Evolutionary conservation across 2,888 invertebrate species (phyloP), one percentile per base, ranked within the genome.

Genomic region (Andrena trimmerana): DNA sequence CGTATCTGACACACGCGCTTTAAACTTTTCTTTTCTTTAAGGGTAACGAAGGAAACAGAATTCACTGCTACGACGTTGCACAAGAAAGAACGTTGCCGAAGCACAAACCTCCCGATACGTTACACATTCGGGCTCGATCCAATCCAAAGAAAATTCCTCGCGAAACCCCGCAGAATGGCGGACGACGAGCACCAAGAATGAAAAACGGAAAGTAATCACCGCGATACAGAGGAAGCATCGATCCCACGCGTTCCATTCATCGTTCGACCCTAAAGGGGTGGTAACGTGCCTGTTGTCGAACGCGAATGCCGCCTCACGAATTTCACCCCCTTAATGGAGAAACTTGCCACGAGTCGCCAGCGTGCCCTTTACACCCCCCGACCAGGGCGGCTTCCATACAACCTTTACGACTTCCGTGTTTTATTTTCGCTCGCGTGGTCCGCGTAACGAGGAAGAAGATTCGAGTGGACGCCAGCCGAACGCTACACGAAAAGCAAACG

Each of bases 311-410:
- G 69, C 74, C 83, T 83, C 81, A 78, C 79, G 70, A 88, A 87
- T 88, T 86, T 85, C 74, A 73, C 62, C 78, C 62, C 78, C 71
- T 82, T 81, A 78, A 85, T 84, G 74, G 79, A 75, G 75, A 74
- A 59, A 69, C 65, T 70, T 70, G 63, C 36, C 69, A 36, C 74
- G 62, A 71, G 71, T 60, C 73, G 57, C n/a, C 60, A 42, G 72
- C 66, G 69, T 65, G 74, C 36, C 48, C 76, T 57, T 83, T 87
- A 85, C 87, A 81, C 79, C 77, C 79, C 16, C 67, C 57, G 5
- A 13, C 27, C 36, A 33, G 13, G 36, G 29, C 57, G 36, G 29
- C 62, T 52, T 10, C 36, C 48, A 48, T 48, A 36, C 6, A n/a
- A 66, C 70, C 57, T 78, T 85, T 81, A 85, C 77, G 77, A 81